Evolutionary conservation across 2,888 invertebrate species (phyloP), one percentile per base, ranked within the genome.

Genomic region (Byasa hedistus): DNA sequence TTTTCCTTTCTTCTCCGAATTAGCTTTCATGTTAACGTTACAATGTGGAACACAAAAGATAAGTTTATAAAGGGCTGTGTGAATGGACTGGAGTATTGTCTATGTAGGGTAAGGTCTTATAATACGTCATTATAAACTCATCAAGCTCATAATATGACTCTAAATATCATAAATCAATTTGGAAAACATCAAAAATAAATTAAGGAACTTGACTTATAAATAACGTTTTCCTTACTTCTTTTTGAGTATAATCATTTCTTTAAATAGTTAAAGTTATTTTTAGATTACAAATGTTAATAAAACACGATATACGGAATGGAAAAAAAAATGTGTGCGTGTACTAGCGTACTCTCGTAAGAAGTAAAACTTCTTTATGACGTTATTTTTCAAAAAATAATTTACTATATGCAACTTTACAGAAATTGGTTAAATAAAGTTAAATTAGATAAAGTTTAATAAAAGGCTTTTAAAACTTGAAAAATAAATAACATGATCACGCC

Each of bases 81-180:
- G n/a, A 48, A 48, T n/a, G 48, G 48, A n/a, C n/a, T 19, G n/a
- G 12, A 48, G 48, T 15, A 48, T 48, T 48, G 48, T 48, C 48
- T 48, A 48, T 48, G 48, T 48, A 48, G 48, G 48, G n/a, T 10
- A 48, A 48, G n/a, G 48, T 4, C n/a, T n/a, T 48, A 48, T 48
- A 48, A 48, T 48, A 48, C n/a, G 48, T 48, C 48, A 48, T 48
- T 48, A 48, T 48, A 48, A 48, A 48, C 48, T 48, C 48, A 48
- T 48, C n/a, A 48, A 48, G 48, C 48, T 19, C 8, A n/a, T n/a
- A 48, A 48, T n/a, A 19, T 48, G 19, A n/a, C n/a, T 48, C 3
- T 19, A n/a, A 19, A 48, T 48, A 48, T 39, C 19, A 48, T 48
- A 48, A 48, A 48, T 48, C 48, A n/a, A 7, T 48, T 48, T 48